Base-by-base conservation (phyloP, 1,140 invertebrate genomes). In the Drosophila pseudoobscura region DNA sequence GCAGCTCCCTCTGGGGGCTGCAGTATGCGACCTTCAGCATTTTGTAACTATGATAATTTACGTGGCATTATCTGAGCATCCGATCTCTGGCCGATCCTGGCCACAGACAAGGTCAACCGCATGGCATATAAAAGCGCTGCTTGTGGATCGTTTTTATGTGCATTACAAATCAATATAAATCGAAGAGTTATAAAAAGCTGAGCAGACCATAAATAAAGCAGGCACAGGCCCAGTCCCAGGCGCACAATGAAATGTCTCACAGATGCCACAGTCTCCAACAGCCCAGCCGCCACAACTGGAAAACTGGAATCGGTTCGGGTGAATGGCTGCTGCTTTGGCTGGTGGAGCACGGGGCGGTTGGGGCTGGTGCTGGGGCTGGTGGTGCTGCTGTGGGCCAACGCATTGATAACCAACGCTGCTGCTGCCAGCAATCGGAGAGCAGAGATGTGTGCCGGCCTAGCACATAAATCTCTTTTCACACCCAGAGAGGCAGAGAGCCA, bases 381-480 rank as follows among this genome's bases (percentile, higher is more conserved):
- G 60, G 51, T 43, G 53, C 58, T 80, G 77, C 78, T 75, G 80
- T 77, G 74, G 71, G 75, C 75, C 75, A 77, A 75, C 72, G 75
- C 77, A 85, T 85, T 85, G 80, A 85, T 85, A 85, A 85, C 80
- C 83, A 65, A 63, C 45, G 41, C 57, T 55, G 57, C 50, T 20
- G 61, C 55, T 31, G 31, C 8, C 8, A 29, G 47, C 31, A 41
- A 24, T 41, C 15, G 39, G 54, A 53, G 20, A 20, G 24, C 24
- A 26, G 54, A 72, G 68, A 70, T 69, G 68, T 57, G 63, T 66
- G 68, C 69, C 70, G 51, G 76, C 76, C 72, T 82, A 66, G 57
- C 82, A 85, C 82, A 85, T 85, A 85, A 85, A 85, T 85, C 82
- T 85, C 82, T 85, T 87, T 85, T 85, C 82, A 85, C 82, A 85